Conservation (phyloP, 2,797 vertebrate genomes). For the Alfaro cultratus region DNA sequence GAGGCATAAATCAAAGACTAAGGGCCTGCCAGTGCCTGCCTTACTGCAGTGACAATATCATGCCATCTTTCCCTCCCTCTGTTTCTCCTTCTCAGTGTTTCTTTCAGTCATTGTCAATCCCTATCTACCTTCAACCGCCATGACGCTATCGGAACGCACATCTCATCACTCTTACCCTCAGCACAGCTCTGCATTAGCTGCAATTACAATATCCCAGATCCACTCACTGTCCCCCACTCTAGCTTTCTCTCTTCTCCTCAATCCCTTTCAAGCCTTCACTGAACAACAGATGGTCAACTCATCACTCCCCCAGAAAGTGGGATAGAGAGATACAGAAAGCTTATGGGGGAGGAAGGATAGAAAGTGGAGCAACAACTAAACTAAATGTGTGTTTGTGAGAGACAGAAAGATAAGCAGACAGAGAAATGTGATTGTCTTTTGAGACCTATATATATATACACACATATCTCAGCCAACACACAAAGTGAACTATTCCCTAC, state of each 20-base stretch:
- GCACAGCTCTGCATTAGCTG: conserved; percentile 60
- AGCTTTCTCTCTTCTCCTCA: conserved; percentile 47
- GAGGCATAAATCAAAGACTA: conserved; percentile 75
- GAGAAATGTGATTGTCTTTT: conserved; percentile 14
- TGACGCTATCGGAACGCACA: conserved; percentile 51
- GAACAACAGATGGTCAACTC: conserved; percentile 78
- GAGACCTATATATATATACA: conserved; percentile 5
- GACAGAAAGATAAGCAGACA: neutral
- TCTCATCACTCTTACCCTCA: conserved; percentile 37
- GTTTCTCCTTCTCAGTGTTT: conserved; percentile 48
- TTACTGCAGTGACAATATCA: conserved; percentile 65
- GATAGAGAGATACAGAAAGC: conserved; percentile 54
- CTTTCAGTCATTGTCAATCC: conserved; percentile 59
- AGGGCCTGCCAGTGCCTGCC: conserved; percentile 59
- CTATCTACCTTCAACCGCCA: conserved; percentile 39
- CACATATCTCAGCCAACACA: conserved; percentile 28
- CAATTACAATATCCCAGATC: conserved; percentile 63
- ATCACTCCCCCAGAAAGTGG: conserved; percentile 69
- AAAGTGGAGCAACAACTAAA: conserved; percentile 63
- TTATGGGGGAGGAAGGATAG: conserved; percentile 51
- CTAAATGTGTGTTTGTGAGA: conserved; percentile 18
- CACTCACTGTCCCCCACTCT: conserved; percentile 26
- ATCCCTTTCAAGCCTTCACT: conserved; percentile 65
- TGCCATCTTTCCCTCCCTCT: conserved; percentile 49
- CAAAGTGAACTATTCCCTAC: conserved; percentile 19